Base-by-base conservation (phyloP, 2,888 invertebrate genomes). In the Abrostola triplasia region DNA sequence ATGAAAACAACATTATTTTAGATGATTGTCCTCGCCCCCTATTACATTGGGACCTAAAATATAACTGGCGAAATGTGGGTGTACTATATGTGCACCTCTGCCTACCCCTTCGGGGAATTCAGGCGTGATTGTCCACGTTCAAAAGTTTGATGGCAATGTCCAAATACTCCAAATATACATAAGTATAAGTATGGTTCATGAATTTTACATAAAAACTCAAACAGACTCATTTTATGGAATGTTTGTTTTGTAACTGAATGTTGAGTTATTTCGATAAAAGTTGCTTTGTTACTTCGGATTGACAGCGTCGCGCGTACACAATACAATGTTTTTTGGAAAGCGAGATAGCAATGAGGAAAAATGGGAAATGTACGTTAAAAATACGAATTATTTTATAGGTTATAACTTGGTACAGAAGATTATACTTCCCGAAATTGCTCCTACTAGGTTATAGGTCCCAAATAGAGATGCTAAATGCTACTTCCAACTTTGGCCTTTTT, bases 181-280 rank as follows among this genome's bases (percentile, higher is more conserved):
- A 24, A 24, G 49, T 48, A 12, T 13, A 44, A 53, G 37, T 12
- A 54, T 10, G 35, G 50, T 44, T 73, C 55, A 59, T 63, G 57
- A 75, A 62, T 70, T 64, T 72, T 75, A 51, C 36, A 65, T 70
- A 42, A 36, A 59, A 24, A 24, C 24, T 24, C 24, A 24, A 4
- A 53, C n/a, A 53, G 52, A 59, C 6, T 42, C 42, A 58, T 74
- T 64, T 37, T n/a, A 58, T 7, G 24, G 44, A 42, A 40, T 63
- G 55, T 67, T 52, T 62, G 41, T 62, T 53, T 5, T 44, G 44
- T 47, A 13, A 47, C 24, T 24, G 24, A 24, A 47, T 13, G 12
- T 54, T 49, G 13, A 50, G 35, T 51, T 62, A 12, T 63, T 59
- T 55, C 9, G 7, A 42, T 49, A 40, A 38, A 40, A 71, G 24